A percentile compares a stretch with the other conserved stretches of the same genome.
Conservation (phyloP, 2,888 invertebrate species). For the Scotopteryx bipunctaria region DNA sequence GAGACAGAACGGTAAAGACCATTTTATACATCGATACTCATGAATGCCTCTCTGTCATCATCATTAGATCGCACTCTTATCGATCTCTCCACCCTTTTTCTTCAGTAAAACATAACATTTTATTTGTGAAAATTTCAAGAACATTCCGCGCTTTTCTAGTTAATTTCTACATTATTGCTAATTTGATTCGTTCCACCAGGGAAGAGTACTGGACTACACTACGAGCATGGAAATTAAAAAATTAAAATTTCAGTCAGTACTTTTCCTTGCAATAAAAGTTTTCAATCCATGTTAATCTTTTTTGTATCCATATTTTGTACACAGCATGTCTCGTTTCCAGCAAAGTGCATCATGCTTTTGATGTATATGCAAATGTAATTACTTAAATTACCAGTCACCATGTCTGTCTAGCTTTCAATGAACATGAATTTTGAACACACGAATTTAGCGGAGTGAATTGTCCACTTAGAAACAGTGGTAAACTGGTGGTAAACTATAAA, state of each 20-base stretch:
- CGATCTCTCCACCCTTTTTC: constrained; percentile 76
- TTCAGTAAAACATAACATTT: constrained; percentile 61
- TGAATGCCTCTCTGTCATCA: constrained; percentile 82
- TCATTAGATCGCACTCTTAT: constrained; percentile 76
- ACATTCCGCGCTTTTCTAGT: constrained; percentile 69
- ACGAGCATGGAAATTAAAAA: constrained; percentile 3
- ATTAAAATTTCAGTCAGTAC: constrained; percentile 50
- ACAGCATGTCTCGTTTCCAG: constrained; percentile 77
- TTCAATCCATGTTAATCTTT: constrained; percentile 55
- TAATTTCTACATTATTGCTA: constrained; percentile 59
- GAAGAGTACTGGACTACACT: constrained; percentile 60
- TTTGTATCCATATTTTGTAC: constrained; percentile 62
- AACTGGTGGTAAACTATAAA: constrained; percentile 24
- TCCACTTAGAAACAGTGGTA: constrained; percentile 40
- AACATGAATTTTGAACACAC: constrained; percentile 39
- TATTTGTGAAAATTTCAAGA: constrained; percentile 54
- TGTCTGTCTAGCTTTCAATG: constrained; percentile 52
- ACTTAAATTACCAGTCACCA: constrained; percentile 49
- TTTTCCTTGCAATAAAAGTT: constrained; percentile 60
- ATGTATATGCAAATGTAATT: constrained; percentile 71
- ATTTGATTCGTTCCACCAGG: constrained; percentile 55
- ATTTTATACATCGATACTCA: constrained; percentile 78
- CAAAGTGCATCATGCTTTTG: constrained; percentile 81
- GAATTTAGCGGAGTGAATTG: constrained; percentile 36
- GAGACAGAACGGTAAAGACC: constrained; percentile 80